Conservation (phyloP, 1,140 invertebrate species). For the Hyphantria cunea region DNA sequence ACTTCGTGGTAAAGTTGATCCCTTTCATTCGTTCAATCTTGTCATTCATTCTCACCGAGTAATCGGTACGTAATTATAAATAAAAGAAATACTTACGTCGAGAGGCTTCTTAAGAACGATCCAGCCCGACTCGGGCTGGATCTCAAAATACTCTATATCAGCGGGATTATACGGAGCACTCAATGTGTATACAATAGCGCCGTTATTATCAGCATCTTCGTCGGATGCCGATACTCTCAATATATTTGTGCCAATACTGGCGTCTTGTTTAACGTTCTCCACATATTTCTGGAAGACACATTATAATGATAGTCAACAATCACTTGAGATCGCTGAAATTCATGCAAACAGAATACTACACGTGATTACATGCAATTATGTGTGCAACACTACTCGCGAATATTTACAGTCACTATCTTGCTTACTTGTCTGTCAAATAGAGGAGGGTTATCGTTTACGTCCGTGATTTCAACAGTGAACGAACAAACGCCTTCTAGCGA, state of each 20-base stretch:
- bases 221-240: conserved; percentile 96
- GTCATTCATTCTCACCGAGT: conserved; percentile 51
- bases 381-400: conserved; percentile 30
- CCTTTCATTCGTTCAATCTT: conserved; percentile 74
- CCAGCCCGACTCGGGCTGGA: conserved; percentile 97
- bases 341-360: conserved; percentile 38
- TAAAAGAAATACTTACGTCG: conserved; percentile 91
- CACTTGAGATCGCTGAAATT: conserved; percentile 18
- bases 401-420: conserved; percentile 43
- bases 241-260: conserved; percentile 96
- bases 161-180: conserved; percentile 92
- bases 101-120: conserved; percentile 96
- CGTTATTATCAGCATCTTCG: conserved; percentile 97
- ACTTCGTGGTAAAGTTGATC: conserved; percentile 77
- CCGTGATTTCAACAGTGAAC: conserved; percentile 97
- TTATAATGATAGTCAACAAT: conserved; percentile 34
- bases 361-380: conserved; percentile 49
- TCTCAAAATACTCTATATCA: conserved; percentile 96
- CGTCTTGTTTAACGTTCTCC: conserved; percentile 98
- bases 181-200: conserved; percentile 95
- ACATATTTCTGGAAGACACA: conserved; percentile 92
- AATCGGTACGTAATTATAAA: conserved; percentile 18
- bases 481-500: conserved; percentile 97
- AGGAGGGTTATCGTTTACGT: conserved; percentile 97
- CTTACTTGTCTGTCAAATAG: conserved; percentile 96